These are phyloP conservation scores for Lonchura striata DNA, from an alignment of 2,113 vertebrate genomes.

Conservation along the genomic window DNA sequence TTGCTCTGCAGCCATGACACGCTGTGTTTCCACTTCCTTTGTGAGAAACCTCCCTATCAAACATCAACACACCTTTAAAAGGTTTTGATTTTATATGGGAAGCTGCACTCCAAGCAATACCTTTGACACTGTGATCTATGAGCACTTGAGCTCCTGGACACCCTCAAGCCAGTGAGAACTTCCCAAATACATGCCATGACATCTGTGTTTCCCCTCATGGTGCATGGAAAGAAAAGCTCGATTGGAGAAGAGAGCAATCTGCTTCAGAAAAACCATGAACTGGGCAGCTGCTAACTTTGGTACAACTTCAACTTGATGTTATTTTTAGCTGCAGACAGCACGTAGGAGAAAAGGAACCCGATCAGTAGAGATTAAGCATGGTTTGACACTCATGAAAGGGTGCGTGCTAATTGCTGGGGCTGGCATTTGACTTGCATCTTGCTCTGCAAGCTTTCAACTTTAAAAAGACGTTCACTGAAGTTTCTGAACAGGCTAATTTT, in stretches of 20 bases:
- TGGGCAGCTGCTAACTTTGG: background rate
- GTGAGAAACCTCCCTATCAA: background rate
- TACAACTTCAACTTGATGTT: background rate
- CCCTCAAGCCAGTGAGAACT: background rate
- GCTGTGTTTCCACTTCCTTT: background rate
- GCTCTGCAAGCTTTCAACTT: background rate
- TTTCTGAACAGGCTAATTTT: constrained; percentile 12
- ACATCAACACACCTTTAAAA: background rate
- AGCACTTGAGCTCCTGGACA: background rate
- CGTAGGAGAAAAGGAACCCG: background rate
- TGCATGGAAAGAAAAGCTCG: background rate
- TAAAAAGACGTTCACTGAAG: background rate
- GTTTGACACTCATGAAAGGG: background rate
- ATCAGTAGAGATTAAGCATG: background rate
- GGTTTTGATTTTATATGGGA: background rate
- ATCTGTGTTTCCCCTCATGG: background rate
- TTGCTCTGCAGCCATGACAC: background rate
- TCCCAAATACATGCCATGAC: background rate
- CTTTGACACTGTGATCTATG: background rate
- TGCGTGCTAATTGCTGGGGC: background rate
- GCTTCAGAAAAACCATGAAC: background rate
- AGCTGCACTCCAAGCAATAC: background rate
- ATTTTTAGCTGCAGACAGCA: background rate
- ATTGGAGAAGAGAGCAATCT: background rate
- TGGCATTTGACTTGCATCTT: background rate